A percentile compares a stretch with the other conserved stretches of the same genome.
phyloP scores from a whole-genome alignment of 2,113 vertebrate genomes.

The Etheostoma cragini region DNA sequence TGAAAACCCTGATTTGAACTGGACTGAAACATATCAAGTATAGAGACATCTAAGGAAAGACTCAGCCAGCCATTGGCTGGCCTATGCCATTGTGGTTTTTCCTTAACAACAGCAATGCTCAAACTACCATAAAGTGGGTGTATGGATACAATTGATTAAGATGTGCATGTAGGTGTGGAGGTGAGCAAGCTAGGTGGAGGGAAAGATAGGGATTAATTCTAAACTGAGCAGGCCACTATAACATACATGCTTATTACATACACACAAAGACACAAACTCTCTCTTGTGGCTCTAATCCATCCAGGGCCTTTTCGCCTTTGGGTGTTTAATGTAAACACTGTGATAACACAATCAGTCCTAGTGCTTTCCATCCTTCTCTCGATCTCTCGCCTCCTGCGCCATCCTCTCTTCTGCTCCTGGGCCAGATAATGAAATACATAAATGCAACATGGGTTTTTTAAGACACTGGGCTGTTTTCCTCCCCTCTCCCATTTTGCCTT shows the following conservation, averaged over 20 bases:
- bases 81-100: neutral
- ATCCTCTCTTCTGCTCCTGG: conserved; percentile 43
- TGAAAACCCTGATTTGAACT: neutral
- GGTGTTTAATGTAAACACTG: conserved; percentile 70
- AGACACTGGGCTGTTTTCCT: conserved; percentile 58
- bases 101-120: neutral
- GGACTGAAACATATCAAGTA: neutral
- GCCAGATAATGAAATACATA: conserved; percentile 76
- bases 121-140: neutral
- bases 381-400: conserved; percentile 34
- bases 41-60: neutral
- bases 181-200: neutral
- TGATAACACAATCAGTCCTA: conserved; percentile 65
- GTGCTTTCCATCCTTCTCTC: conserved; percentile 49
- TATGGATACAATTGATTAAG: neutral
- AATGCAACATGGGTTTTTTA: conserved; percentile 71
- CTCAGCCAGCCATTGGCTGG: neutral
- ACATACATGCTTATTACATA: neutral
- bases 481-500: conserved; percentile 65
- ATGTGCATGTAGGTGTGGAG: neutral
- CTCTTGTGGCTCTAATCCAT: conserved; percentile 43
- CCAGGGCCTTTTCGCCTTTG: conserved; percentile 40
- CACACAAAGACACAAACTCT: conserved; percentile 22
- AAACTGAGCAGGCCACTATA: conserved; percentile 13
- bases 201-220: conserved; percentile 1